Evolutionary conservation across 2,888 invertebrate species (phyloP).

Genomic region (Xestia xanthographa): DNA sequence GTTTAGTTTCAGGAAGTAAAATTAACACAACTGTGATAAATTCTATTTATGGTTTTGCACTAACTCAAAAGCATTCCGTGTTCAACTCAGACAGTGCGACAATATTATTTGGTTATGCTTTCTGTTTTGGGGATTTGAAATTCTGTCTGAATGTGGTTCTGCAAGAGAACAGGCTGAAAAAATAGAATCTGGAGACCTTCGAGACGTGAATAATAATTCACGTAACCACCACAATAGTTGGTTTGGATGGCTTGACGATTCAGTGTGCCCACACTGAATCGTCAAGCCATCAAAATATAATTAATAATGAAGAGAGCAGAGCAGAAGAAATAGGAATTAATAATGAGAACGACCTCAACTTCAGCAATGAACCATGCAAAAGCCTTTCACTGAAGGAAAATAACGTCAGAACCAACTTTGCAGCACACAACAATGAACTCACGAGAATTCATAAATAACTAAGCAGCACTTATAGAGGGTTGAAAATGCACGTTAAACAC

Average conservation of each 20-base stretch:
- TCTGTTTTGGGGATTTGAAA: neutral
- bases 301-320: neutral
- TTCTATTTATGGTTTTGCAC: slow-evolving; percentile 16
- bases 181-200: neutral
- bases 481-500: slow-evolving; percentile 54
- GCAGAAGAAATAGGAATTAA: neutral
- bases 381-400: slow-evolving; percentile 11
- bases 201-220: no score
- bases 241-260: no score
- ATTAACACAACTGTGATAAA: slow-evolving; percentile 25
- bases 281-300: neutral
- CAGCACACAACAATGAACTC: slow-evolving; percentile 36
- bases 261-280: neutral
- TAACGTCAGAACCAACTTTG: slow-evolving; percentile 24
- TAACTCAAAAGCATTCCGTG: neutral
- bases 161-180: neutral
- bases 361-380: slow-evolving; percentile 14
- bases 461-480: slow-evolving; percentile 37
- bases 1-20: slow-evolving; percentile 36
- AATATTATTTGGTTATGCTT: neutral
- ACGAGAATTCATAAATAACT: slow-evolving; percentile 45
- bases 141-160: neutral
- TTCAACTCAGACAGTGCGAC: neutral
- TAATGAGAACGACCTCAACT: neutral
- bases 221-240: no score